Conservation (phyloP, 1,140 invertebrate genomes). For the Drosophila mojavensis region DNA sequence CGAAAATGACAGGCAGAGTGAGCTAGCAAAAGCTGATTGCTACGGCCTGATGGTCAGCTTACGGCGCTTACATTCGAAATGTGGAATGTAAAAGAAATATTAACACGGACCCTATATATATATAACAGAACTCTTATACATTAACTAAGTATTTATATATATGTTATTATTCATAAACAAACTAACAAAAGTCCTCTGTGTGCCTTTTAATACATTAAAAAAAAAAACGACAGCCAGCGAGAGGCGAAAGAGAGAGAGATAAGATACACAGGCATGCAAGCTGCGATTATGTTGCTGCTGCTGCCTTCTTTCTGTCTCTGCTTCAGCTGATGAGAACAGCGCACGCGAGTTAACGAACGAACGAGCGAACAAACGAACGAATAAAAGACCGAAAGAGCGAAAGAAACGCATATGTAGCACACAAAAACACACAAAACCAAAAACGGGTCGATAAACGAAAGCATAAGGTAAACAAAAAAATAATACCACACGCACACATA, state of each 20-base stretch:
- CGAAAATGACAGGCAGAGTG: slow-evolving; percentile 13
- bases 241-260: slow-evolving; percentile 8
- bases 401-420: slow-evolving; percentile 60
- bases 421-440: slow-evolving; percentile 62
- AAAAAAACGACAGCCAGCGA: background rate
- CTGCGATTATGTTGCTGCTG: slow-evolving; percentile 34
- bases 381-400: slow-evolving; percentile 42
- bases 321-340: slow-evolving; percentile 25
- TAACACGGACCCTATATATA: background rate
- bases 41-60: background rate
- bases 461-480: slow-evolving; percentile 80
- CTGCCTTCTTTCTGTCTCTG: background rate
- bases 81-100: background rate
- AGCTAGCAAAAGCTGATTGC: slow-evolving; percentile 47
- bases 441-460: slow-evolving; percentile 83
- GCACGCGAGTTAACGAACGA: slow-evolving; percentile 25
- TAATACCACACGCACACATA: slow-evolving; percentile 31
- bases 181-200: too few relatives aligned
- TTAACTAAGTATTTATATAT: too few relatives aligned
- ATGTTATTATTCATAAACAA: background rate
- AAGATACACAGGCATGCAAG: slow-evolving; percentile 38
- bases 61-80: slow-evolving; percentile 17
- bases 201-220: background rate
- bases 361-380: slow-evolving; percentile 6
- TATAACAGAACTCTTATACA: too few relatives aligned